These are phyloP conservation scores for Palloptera scutellata DNA, from an alignment of 2,888 invertebrate species.

Conservation along the genomic window DNA sequence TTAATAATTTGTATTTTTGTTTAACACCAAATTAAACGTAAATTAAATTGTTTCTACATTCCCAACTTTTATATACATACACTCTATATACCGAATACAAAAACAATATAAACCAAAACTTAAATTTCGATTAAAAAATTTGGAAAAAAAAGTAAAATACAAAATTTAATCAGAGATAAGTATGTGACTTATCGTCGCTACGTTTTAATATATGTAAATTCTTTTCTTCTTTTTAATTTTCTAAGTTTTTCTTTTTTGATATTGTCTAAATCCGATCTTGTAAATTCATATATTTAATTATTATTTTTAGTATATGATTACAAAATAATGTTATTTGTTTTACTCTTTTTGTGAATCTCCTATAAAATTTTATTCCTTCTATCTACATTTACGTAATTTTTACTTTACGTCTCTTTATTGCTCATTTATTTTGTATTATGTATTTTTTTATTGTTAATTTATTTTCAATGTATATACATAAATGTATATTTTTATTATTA, in stretches of 20 bases:
- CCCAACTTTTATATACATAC: constrained; percentile 2
- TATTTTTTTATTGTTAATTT: constrained; percentile 8
- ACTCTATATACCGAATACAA: too few species aligned
- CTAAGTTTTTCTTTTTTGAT: not conserved
- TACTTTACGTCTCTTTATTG: not conserved
- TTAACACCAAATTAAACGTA: not conserved
- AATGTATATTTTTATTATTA: not conserved
- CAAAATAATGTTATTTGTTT: not conserved
- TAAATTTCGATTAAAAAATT: too few species aligned
- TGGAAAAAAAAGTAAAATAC: too few species aligned
- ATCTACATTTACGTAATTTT: constrained; percentile 2
- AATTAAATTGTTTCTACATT: constrained; percentile 16
- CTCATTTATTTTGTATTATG: not conserved
- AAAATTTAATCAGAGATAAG: too few species aligned
- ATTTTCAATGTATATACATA: too few species aligned
- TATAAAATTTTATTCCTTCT: not conserved
- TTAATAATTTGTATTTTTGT: not conserved
- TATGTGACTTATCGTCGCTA: not conserved
- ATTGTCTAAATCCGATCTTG: not conserved
- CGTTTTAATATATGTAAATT: not conserved
- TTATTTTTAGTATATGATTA: not conserved
- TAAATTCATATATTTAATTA: not conserved
- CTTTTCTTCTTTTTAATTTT: not conserved
- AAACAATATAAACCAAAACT: too few species aligned
- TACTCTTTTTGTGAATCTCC: not conserved